Evolutionary conservation across 2,888 invertebrate genomes (phyloP).

Genomic region (Hymenopus coronatus): DNA sequence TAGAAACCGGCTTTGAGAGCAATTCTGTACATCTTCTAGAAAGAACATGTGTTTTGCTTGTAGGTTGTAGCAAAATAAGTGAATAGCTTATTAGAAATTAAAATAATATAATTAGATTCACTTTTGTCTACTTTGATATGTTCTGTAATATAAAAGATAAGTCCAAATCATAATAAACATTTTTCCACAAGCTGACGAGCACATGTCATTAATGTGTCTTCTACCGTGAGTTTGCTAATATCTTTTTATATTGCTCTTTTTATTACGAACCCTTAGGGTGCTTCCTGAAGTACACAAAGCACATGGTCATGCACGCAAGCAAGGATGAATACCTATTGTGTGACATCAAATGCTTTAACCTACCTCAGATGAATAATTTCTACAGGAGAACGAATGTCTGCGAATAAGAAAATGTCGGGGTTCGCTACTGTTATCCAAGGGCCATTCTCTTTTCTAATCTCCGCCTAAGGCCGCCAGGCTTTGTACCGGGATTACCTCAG

Average conservation of each 20-base stretch:
- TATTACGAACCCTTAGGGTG: background rate
- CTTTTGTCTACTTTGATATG: too few species aligned
- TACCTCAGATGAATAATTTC: background rate
- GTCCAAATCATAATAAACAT: too few species aligned
- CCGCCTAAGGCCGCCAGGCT: background rate
- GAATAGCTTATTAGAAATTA: too few species aligned
- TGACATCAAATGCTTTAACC: background rate
- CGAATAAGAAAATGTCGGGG: background rate
- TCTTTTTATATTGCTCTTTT: background rate
- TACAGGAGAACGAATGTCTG: background rate
- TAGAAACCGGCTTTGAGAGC: too few species aligned
- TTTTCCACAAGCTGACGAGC: too few species aligned
- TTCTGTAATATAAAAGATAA: too few species aligned
- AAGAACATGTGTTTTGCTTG: too few species aligned
- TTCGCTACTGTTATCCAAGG: background rate
- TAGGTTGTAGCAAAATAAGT: too few species aligned
- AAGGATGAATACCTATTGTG: background rate
- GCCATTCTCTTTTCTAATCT: background rate
- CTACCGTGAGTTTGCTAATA: background rate
- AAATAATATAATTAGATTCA: too few species aligned
- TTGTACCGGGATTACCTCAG: background rate
- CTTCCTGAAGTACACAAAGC: background rate
- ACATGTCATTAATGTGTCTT: too few species aligned
- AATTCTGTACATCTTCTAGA: too few species aligned
- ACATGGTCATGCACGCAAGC: background rate